These are phyloP conservation scores for Gobius niger DNA, from an alignment of 2,113 vertebrate genomes.

Conservation along the genomic window DNA sequence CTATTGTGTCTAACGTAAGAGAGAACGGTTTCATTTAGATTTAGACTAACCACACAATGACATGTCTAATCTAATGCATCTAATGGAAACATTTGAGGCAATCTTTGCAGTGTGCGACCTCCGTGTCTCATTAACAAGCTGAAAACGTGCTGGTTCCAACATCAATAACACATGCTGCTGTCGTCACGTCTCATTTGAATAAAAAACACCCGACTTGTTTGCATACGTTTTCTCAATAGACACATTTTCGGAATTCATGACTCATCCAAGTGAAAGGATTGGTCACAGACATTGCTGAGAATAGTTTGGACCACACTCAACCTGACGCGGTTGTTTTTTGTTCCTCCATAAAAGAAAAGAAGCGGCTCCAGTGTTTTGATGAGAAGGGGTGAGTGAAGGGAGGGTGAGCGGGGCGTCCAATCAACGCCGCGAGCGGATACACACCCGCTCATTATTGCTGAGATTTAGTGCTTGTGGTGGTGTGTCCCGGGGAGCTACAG, in stretches of 20 bases:
- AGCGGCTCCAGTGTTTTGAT: conserved; percentile 46
- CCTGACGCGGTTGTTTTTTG: background rate
- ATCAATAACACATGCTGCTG: background rate
- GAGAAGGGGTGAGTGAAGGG: conserved; percentile 28
- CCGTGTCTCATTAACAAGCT: background rate
- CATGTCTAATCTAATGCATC: too few species aligned
- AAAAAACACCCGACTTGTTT: background rate
- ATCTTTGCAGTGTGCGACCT: background rate
- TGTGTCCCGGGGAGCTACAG: conserved; percentile 17
- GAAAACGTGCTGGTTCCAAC: background rate
- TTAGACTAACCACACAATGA: background rate
- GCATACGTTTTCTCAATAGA: too few species aligned
- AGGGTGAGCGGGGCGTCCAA: conserved; percentile 53
- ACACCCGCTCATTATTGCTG: conserved; percentile 52
- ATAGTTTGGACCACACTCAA: background rate
- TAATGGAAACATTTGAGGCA: background rate
- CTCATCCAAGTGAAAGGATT: background rate
- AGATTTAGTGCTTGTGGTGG: background rate
- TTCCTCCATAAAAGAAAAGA: background rate
- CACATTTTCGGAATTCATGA: too few species aligned
- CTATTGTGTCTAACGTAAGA: background rate
- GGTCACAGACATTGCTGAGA: background rate
- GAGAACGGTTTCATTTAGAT: background rate
- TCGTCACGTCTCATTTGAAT: conserved; percentile 7
- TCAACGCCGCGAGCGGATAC: conserved; percentile 49